Evolutionary conservation across 2,113 vertebrate species (phyloP).

Genomic region (Peromyscus maniculatus): DNA sequence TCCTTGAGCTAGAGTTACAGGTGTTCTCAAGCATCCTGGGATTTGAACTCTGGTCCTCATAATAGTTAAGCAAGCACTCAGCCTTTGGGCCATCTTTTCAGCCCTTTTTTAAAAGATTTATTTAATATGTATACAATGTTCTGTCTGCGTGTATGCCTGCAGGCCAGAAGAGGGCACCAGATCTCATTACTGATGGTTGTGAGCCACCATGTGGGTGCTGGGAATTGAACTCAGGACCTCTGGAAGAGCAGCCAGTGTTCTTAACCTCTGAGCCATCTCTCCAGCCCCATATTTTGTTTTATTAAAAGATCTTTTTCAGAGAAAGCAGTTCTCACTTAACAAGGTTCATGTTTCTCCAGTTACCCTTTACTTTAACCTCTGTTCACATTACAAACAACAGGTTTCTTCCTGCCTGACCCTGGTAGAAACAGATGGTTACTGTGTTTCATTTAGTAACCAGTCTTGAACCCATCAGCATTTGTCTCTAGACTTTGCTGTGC

Average conservation of each 20-base stretch:
- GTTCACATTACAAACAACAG: conserved; percentile 7
- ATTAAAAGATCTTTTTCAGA: too few relatives aligned
- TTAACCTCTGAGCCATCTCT: too few relatives aligned
- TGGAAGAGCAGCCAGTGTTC: too few relatives aligned
- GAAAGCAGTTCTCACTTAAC: conserved; percentile 26
- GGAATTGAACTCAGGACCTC: too few relatives aligned
- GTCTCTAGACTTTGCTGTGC: conserved; percentile 7
- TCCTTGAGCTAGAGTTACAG: neutral
- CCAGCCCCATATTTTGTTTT: too few relatives aligned
- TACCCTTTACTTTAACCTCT: conserved; percentile 23
- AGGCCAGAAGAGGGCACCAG: too few relatives aligned
- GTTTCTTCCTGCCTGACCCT: conserved; percentile 56
- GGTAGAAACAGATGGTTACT: conserved; percentile 49
- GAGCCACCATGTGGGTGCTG: too few relatives aligned
- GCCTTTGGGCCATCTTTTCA: neutral
- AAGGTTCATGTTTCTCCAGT: conserved; percentile 30
- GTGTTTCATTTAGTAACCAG: conserved; percentile 56
- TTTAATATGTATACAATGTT: too few relatives aligned
- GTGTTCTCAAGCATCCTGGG: neutral
- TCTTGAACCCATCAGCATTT: conserved; percentile 53
- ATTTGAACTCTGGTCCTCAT: neutral
- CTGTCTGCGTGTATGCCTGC: too few relatives aligned
- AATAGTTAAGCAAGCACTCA: neutral
- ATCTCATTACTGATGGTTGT: too few relatives aligned
- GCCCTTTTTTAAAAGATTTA: neutral